A percentile compares a stretch with the other conserved stretches of the same genome.
Evolutionary conservation across 2,797 vertebrate species (phyloP).

Genomic region (Sebastes glaucus): DNA sequence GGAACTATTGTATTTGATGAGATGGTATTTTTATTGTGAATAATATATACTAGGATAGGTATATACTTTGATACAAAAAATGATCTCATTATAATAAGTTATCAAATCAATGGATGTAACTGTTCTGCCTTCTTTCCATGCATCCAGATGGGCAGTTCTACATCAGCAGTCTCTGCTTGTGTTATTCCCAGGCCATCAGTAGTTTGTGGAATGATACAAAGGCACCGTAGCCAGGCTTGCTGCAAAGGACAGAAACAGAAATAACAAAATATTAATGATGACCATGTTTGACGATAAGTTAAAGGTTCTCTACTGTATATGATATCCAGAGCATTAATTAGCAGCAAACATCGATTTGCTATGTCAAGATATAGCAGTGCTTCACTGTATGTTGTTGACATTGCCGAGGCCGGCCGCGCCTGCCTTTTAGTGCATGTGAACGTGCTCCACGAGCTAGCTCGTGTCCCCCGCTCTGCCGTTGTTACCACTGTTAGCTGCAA

Average conservation of each 20-base stretch:
- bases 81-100: neutral
- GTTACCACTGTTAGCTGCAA: neutral
- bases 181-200: slow-evolving; percentile 83
- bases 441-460: no score
- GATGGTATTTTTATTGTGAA: slow-evolving; percentile 21
- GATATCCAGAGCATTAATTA: neutral
- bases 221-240: slow-evolving; percentile 77
- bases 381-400: no score
- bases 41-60: neutral
- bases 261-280: neutral
- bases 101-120: slow-evolving; percentile 2
- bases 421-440: no score
- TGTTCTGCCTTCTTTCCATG: neutral
- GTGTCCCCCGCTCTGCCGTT: no score
- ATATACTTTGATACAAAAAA: neutral
- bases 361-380: neutral
- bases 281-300: neutral
- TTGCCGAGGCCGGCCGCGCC: no score
- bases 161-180: neutral
- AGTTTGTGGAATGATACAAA: slow-evolving; percentile 83
- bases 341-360: neutral
- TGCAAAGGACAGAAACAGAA: slow-evolving; percentile 47
- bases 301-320: neutral
- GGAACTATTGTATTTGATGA: neutral
- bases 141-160: neutral